Evolutionary conservation across 2,113 vertebrate genomes (phyloP), one percentile per base, ranked within the genome.

Genomic region (Sphaerodactylus townsendi): DNA sequence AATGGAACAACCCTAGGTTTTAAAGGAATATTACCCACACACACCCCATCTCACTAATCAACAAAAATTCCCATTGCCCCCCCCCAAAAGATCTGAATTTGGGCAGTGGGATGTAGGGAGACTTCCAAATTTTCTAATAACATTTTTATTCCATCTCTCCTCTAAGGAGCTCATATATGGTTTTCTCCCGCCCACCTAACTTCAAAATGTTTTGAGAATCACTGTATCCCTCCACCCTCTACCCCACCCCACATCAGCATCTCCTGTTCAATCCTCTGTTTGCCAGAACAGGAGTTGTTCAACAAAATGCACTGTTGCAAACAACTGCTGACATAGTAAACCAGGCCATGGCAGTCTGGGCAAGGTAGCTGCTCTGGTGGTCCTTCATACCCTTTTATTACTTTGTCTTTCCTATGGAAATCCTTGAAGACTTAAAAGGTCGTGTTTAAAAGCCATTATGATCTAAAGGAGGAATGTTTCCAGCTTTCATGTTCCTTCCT

Each of bases 361-460:
- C 59, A 79, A n/a, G n/a, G 44, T 35, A 15, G 59, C 76, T 37
- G 48, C 65, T 39, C 30, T 53, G 85, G 81, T 90, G 90, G 92
- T 82, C 87, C 64, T 15, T 81, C 87, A 74, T 84, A 82, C n/a
- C 87, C 75, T 75, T 90, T 90, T 89, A 83, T 71, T 74, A 79
- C 75, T 44, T 91, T 87, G 80, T 86, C 15, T 90, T 86, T 92
- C 91, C 92, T 85, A 10, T 78, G 83, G 62, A 66, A 91, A 92
- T 64, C 79, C 83, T 81, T 86, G 83, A 94, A 85, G 76, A 91
- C 79, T 74, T 92, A 94, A 93, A 85, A 93, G 82, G 91, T 91
- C 75, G 62, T 90, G 35, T 87, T 94, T 92, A 94, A 95, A 95
- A 94, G 39, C 65, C 91, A 82, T 91, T 94, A 86, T 92, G 82